Conservation (phyloP, 2,113 vertebrate species). For the Ammodytes marinus region DNA sequence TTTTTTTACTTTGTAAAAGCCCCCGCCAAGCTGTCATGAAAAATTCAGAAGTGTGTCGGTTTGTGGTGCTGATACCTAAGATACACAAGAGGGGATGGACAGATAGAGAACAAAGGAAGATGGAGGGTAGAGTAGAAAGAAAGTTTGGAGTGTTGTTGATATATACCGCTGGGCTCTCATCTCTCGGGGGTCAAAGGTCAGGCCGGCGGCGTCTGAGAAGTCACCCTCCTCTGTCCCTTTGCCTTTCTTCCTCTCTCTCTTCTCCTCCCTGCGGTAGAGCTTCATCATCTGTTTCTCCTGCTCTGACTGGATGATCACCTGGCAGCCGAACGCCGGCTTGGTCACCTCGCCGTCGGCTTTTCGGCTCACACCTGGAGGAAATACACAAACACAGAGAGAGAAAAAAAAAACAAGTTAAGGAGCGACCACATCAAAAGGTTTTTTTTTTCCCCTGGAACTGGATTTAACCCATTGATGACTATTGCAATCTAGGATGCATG, state of each 20-base stretch:
- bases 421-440: background rate
- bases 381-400: background rate
- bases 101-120: constrained; percentile 26
- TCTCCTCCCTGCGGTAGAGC: constrained; percentile 93
- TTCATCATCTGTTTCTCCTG: constrained; percentile 95
- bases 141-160: background rate
- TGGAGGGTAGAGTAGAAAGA: background rate
- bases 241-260: constrained; percentile 89
- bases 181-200: constrained; percentile 93
- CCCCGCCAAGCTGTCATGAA: constrained; percentile 37
- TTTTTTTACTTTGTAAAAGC: constrained; percentile 16
- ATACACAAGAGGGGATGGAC: constrained; percentile 8
- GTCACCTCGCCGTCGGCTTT: constrained; percentile 85
- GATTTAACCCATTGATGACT: too few species aligned
- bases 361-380: constrained; percentile 67
- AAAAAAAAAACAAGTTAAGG: background rate
- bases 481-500: too few species aligned
- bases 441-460: background rate
- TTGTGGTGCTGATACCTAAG: constrained; percentile 18
- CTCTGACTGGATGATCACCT: constrained; percentile 97
- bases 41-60: constrained; percentile 59
- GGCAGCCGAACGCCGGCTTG: constrained; percentile 92
- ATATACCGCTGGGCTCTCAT: constrained; percentile 92
- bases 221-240: constrained; percentile 92
- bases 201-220: constrained; percentile 76